Base-by-base conservation (phyloP, 2,888 invertebrate genomes). In the Lycia hirtaria region DNA sequence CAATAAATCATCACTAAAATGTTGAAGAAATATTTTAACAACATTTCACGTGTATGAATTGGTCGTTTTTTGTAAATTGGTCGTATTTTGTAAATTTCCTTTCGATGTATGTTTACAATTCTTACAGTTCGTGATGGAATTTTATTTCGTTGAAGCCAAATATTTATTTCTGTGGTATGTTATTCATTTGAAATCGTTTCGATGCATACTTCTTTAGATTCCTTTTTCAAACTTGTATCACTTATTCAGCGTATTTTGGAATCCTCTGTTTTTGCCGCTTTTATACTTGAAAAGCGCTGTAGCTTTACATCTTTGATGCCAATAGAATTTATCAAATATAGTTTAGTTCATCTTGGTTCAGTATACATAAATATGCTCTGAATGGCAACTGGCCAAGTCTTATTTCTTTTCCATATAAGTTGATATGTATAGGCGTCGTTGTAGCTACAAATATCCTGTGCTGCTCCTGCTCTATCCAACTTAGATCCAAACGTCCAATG, bases 321-420 rank as follows among this genome's bases (percentile, higher is more conserved):
- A 51, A 44, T 14, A 15, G 15, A 53, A 32, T 32, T 12, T 24
- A 30, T n/a, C 9, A 17, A 7, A 9, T 10, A 24, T 51, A 37
- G 15, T 17, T 26, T 43, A 50, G 30, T 40, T 49, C 40, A 22
- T 38, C 17, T 43, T 43, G n/a, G 26, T 43, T 30, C 44, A 12
- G 28, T 47, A 54, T 57, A 30, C 37, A 48, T 43, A 56, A 52
- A 35, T 47, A 22, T 40, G 35, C 26, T 38, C 58, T 33, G 37
- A 40, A 56, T 66, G 56, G 62, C 58, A 59, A 38, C 48, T 37
- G 40, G 58, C 56, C 62, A 62, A 60, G 38, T 55, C 28, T 56
- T 35, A 17, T 35, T 26, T 7, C 9, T 15, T 14, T 15, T 37
- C 45, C 7, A 12, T 19, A 4, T n/a, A 9, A 30, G n/a, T 9